phyloP scores from a whole-genome alignment of 2,888 invertebrate species.

The Platycheirus albimanus region DNA sequence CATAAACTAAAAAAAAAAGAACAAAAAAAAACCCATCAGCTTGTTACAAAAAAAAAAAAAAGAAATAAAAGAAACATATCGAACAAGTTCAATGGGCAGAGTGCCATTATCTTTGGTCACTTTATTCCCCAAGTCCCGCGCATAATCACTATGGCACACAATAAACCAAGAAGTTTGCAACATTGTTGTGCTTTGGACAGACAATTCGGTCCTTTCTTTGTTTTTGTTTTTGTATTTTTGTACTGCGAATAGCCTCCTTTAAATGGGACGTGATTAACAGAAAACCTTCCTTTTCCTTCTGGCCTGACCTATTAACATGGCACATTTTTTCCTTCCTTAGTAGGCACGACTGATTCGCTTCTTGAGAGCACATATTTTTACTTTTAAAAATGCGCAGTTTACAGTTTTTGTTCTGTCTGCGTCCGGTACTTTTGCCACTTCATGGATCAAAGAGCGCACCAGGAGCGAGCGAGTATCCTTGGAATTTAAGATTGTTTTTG shows the following conservation, averaged over 20 bases:
- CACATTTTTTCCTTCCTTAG: conserved; percentile 43
- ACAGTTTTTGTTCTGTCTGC: too few relatives aligned
- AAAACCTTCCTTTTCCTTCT: conserved; percentile 15
- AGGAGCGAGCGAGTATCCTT: conserved; percentile 22
- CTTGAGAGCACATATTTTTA: background rate
- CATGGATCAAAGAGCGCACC: background rate
- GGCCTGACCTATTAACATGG: conserved; percentile 65
- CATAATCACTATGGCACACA: background rate
- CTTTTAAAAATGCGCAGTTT: conserved; percentile 20
- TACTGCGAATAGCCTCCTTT: conserved; percentile 21
- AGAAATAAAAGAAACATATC: conserved; percentile 27
- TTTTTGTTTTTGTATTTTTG: conserved; percentile 16
- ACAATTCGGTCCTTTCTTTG: conserved; percentile 29
- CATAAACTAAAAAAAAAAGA: too few relatives aligned
- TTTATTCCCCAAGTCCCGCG: conserved; percentile 17
- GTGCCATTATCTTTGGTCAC: conserved; percentile 40
- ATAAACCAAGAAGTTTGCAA: conserved; percentile 19
- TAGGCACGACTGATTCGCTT: background rate
- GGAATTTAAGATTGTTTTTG: conserved; percentile 39
- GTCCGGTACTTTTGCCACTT: background rate
- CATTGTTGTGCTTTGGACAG: conserved; percentile 36
- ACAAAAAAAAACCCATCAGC: conserved; percentile 3
- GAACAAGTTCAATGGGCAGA: conserved; percentile 40
- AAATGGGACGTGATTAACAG: conserved; percentile 53
- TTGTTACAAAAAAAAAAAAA: conserved; percentile 10